Conservation (phyloP, 2,888 invertebrate genomes). For the Pseudoips prasinana region DNA sequence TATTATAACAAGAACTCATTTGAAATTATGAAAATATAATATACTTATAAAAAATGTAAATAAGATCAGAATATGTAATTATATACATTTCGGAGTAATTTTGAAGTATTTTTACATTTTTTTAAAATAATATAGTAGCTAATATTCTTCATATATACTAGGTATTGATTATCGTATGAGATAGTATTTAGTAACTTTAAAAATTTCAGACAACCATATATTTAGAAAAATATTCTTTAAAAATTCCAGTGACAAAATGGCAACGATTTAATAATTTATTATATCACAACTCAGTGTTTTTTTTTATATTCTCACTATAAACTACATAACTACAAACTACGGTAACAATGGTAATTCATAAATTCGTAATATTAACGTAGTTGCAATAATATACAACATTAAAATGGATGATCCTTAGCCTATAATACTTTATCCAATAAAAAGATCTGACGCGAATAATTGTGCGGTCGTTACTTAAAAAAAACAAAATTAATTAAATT, state of each 20-base stretch:
- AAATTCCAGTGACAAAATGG: constrained; percentile 35
- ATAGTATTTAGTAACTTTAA: too few species aligned
- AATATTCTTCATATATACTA: too few species aligned
- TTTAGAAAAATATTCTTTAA: too few species aligned
- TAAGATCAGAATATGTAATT: constrained; percentile 2
- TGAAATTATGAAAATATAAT: constrained; percentile 31
- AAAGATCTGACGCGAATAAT: constrained; percentile 40
- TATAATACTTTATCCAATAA: constrained; percentile 63
- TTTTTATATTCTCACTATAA: constrained; percentile 44
- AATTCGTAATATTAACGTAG: constrained; percentile 72
- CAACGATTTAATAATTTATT: constrained; percentile 33
- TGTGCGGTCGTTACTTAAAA: constrained; percentile 36
- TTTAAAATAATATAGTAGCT: not conserved
- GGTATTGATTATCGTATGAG: too few species aligned
- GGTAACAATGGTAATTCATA: constrained; percentile 72
- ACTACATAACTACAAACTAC: constrained; percentile 65
- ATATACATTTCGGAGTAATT: constrained; percentile 28
- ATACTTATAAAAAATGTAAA: constrained; percentile 29
- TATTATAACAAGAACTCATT: constrained; percentile 30
- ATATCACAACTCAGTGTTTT: constrained; percentile 53
- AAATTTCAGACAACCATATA: too few species aligned
- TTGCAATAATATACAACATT: constrained; percentile 59
- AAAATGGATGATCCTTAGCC: constrained; percentile 56
- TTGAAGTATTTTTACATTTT: too few species aligned
- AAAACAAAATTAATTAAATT: constrained; percentile 24